Evolutionary conservation across 1,140 invertebrate species (phyloP), one percentile per base, ranked within the genome.

Genomic region (Bombus breviceps): DNA sequence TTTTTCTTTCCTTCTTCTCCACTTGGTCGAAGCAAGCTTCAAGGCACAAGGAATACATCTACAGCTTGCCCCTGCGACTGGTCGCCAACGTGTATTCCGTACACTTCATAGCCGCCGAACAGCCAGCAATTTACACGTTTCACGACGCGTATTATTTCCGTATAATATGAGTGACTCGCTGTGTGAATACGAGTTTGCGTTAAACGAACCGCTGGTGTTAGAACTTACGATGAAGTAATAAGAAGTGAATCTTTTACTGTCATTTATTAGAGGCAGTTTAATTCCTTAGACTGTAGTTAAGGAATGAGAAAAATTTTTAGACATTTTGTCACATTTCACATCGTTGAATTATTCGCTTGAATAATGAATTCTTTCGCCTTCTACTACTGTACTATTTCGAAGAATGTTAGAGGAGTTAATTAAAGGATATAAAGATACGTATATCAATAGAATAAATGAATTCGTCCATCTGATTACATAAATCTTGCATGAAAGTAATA

Each of bases 81-180:
- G 47, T 8, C 47, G 18, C 47, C 47, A 53, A 22, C 18, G 47
- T 53, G 47, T 53, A 75, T 34, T 39, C 82, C 59, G 41, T 71
- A 47, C 72, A 84, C 82, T 89, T 85, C 75, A 66, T 68, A 59
- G 72, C 62, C 79, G 73, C 83, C 86, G 75, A 88, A 76, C 81
- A 57, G 66, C 79, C 37, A 85, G 84, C 74, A 88, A 88, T 89
- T 89, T 88, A 73, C 87, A 85, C 83, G 83, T 85, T 83, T 87
- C 87, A 74, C 74, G 83, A 85, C 62, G 57, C 76, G 62, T 77
- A 89, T 77, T 85, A 75, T 89, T 78, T 81, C 74, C 64, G 86
- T 59, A 72, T 86, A 34, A 74, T 64, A 78, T 59, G 86, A 39
- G 66, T 75, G 47, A 78, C 68, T 66, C 18, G 47, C 47, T 59